These are phyloP conservation scores for Lycaena phlaeas DNA, from an alignment of 2,888 invertebrate genomes.

Conservation along the genomic window DNA sequence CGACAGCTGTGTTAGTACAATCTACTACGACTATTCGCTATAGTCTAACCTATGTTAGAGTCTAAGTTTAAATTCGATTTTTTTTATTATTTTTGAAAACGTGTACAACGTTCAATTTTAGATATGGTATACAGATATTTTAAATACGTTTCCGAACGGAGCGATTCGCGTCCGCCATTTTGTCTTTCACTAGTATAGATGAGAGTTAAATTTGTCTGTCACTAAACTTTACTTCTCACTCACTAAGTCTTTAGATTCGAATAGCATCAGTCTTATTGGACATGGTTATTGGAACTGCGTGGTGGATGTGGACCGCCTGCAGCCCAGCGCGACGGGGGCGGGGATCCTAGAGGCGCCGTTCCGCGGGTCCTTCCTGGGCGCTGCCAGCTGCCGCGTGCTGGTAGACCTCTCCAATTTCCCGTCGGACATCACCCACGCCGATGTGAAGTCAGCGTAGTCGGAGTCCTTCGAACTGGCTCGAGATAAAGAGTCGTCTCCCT, in stretches of 20 bases:
- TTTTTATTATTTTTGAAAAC: conserved; percentile 11
- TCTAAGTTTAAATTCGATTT: conserved; percentile 15
- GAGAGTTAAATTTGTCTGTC: conserved; percentile 2
- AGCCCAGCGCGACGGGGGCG: conserved; percentile 57
- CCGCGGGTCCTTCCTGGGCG: conserved; percentile 59
- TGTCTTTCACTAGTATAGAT: not conserved
- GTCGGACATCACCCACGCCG: conserved; percentile 82
- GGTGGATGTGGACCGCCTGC: conserved; percentile 59
- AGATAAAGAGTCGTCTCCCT: conserved; percentile 57
- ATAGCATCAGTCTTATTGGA: conserved; percentile 24
- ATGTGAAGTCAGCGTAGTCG: conserved; percentile 78
- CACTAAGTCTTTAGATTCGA: conserved; percentile 20
- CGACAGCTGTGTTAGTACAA: not conserved
- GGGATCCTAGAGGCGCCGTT: conserved; percentile 59
- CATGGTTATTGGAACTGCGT: conserved; percentile 57
- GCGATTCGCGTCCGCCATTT: not conserved
- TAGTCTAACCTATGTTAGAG: conserved; percentile 10
- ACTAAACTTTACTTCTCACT: conserved; percentile 6
- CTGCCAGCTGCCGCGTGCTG: conserved; percentile 64
- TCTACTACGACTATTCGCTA: not conserved
- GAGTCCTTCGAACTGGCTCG: conserved; percentile 70
- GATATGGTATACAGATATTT: conserved; percentile 25
- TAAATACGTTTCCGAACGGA: conserved; percentile 6
- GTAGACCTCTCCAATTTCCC: conserved; percentile 76
- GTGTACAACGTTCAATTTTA: conserved; percentile 13